Percentiles rank a stretch among this genome's conserved stretches.
Evolutionary conservation across 2,113 vertebrate species (phyloP).

Genomic region (Elachura formosa): DNA sequence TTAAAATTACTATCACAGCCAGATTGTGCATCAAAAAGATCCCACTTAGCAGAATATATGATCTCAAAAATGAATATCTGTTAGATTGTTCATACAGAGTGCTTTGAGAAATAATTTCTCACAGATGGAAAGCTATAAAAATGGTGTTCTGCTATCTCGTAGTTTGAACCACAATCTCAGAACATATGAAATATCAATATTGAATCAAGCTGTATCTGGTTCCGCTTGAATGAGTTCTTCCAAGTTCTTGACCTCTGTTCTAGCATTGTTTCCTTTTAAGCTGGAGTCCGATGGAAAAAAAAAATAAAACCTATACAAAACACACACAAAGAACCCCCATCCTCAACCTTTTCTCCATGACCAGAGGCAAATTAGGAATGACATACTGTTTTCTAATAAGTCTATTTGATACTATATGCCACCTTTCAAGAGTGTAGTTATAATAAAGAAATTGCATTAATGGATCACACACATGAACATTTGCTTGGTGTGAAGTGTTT

Average conservation of each 20-base stretch:
- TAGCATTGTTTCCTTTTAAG: constrained; percentile 72
- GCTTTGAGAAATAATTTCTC: constrained; percentile 72
- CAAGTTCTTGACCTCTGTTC: constrained; percentile 70
- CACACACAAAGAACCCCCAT: fast-evolving
- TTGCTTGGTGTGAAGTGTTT: constrained; percentile 40
- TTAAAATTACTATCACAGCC: constrained; percentile 58
- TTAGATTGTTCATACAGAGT: constrained; percentile 61
- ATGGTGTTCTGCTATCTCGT: constrained; percentile 71
- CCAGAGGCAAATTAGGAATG: constrained; percentile 44
- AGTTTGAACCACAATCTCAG: constrained; percentile 68
- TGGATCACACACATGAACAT: background rate
- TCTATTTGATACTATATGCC: background rate
- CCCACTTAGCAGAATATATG: constrained; percentile 50
- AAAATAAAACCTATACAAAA: background rate
- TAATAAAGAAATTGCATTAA: constrained; percentile 2
- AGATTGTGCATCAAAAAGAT: constrained; percentile 69
- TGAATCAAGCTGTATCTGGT: constrained; percentile 77
- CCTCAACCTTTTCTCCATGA: background rate
- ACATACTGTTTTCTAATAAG: background rate
- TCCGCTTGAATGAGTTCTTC: constrained; percentile 59
- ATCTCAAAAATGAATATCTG: constrained; percentile 65
- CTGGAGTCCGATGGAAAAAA: constrained; percentile 32
- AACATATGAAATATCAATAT: constrained; percentile 73
- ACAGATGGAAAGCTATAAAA: constrained; percentile 79
- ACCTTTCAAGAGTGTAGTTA: background rate